Base-by-base conservation (phyloP, 2,888 invertebrate species). In the Leptinotarsa tumamoca region DNA sequence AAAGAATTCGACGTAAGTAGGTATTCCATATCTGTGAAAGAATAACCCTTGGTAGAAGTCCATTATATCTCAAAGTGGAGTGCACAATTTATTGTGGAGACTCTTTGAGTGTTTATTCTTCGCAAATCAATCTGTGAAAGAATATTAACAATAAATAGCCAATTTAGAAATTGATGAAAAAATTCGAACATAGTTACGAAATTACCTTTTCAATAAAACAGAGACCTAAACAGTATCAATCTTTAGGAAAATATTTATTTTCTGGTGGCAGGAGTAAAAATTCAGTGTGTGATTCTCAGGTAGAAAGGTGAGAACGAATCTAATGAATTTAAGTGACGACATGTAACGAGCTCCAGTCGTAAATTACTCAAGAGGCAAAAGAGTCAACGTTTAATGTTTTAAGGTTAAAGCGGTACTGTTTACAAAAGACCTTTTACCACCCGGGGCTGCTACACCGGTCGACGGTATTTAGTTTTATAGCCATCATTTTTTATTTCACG, bases 301-400 rank as follows among this genome's bases (percentile, higher is more conserved):
- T 76, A 76, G 69, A 49, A 66, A 72, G 67, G 67, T 69, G 76
- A 71, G 51, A 68, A 71, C 66, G 63, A 49, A 23, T 68, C 72
- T 77, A 77, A 77, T 77, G 75, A 78, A 76, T 80, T 80, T 78
- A 66, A 80, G 81, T 82, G 82, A 82, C 80, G 82, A 82, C 82
- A 80, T 81, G 79, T 80, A 80, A 82, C 81, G 72, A 81, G 79
- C 79, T 70, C 50, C 67, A 76, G 73, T 74, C 80, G 76, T 82
- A 82, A 82, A 82, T 82, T 80, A 82, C 81, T 80, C 76, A 82
- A 52, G 52, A 52, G 52, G 15, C 52, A 52, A 52, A 52, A 52
- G 73, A 82, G 82, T 81, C 82, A 79, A 81, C 81, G 81, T 82
- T 82, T 81, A 82, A 80, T 82, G 82, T 82, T 82, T 82, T 77